A percentile compares a stretch with the other conserved stretches of the same genome.
Conservation (phyloP, 2,797 vertebrate species). For the Synanceia verrucosa region DNA sequence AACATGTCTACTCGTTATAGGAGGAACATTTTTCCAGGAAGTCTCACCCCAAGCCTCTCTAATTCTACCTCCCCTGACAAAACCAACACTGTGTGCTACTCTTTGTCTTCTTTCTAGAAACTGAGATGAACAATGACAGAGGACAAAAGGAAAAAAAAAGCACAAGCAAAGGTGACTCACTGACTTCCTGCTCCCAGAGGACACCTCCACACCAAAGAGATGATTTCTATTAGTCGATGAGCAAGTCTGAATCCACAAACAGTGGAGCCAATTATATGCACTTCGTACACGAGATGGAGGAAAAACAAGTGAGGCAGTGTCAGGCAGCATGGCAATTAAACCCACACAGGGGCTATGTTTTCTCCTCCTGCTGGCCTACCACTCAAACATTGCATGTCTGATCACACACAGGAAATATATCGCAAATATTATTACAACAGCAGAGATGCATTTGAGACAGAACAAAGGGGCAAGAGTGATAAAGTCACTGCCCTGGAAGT, state of each 20-base stretch:
- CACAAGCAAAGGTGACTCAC: conserved; percentile 68
- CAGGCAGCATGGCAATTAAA: conserved; percentile 75
- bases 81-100: not conserved
- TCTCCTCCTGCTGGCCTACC: conserved; percentile 51
- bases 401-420: conserved; percentile 58
- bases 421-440: conserved; percentile 62
- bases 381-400: conserved; percentile 51
- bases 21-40: conserved; percentile 14
- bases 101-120: conserved; percentile 43
- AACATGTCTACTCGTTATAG: conserved; percentile 21
- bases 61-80: not conserved
- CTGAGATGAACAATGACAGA: conserved; percentile 53
- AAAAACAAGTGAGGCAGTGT: conserved; percentile 69
- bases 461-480: conserved; percentile 53
- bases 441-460: conserved; percentile 14
- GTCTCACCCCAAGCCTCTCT: not conserved
- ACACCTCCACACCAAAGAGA: conserved; percentile 73
- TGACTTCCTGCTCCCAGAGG: conserved; percentile 71
- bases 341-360: conserved; percentile 67
- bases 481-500: conserved; percentile 43
- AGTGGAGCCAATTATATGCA: conserved; percentile 74
- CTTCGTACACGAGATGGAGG: conserved; percentile 67
- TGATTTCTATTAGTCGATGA: conserved; percentile 73
- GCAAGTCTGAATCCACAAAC: conserved; percentile 74
- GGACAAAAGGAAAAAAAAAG: conserved; percentile 58